These are phyloP conservation scores for Pollenia amentaria DNA, from an alignment of 2,888 invertebrate species.

Conservation along the genomic window DNA sequence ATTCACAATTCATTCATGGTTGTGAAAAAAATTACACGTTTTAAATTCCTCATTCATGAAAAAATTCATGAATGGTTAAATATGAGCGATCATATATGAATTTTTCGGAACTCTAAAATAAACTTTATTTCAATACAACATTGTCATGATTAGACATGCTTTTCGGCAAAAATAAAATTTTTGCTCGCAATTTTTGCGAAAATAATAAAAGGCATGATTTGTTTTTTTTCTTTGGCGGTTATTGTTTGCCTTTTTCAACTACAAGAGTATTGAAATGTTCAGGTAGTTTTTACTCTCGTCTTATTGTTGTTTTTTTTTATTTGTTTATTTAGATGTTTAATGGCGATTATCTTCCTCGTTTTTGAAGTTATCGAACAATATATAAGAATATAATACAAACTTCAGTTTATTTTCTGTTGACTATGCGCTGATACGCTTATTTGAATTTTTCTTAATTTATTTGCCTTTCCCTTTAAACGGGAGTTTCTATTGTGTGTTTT, in stretches of 20 bases:
- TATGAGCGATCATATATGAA: too few relatives aligned
- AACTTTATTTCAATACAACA: constrained; percentile 21
- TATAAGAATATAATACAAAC: not conserved
- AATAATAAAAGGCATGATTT: not conserved
- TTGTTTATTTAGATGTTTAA: constrained; percentile 40
- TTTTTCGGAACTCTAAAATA: too few relatives aligned
- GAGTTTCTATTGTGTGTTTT: constrained; percentile 59
- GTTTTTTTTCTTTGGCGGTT: constrained; percentile 4
- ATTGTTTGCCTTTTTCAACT: constrained; percentile 4
- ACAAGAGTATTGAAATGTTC: constrained; percentile 13
- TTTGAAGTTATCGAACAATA: not conserved
- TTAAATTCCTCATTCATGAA: too few relatives aligned
- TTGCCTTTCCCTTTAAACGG: constrained; percentile 24
- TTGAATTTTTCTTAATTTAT: constrained; percentile 28
- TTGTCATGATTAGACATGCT: constrained; percentile 61
- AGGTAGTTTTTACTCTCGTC: constrained; percentile 29
- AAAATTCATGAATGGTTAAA: too few relatives aligned
- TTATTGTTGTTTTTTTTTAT: constrained; percentile 4
- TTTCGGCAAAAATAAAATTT: constrained; percentile 30
- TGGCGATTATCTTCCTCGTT: constrained; percentile 8
- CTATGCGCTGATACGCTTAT: constrained; percentile 47
- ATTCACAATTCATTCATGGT: too few relatives aligned
- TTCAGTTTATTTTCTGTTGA: constrained; percentile 37
- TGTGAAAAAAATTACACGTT: too few relatives aligned
- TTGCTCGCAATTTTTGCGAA: constrained; percentile 23